Conservation (phyloP, 2,888 invertebrate genomes). For the Andricus curvator region DNA sequence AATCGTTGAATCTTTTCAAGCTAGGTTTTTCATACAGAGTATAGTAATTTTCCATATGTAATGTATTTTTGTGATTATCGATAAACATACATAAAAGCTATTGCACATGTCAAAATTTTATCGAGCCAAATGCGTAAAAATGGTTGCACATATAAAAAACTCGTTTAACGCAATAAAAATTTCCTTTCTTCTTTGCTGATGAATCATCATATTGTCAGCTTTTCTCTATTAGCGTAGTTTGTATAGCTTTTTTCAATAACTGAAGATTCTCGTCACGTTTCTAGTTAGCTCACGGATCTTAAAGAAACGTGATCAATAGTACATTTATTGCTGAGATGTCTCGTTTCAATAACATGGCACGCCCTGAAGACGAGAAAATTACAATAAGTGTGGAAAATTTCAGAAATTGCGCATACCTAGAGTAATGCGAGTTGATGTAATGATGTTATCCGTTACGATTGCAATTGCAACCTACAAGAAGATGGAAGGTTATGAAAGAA, state of each 20-base stretch:
- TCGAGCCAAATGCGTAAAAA: too few species aligned
- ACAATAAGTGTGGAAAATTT: constrained; percentile 34
- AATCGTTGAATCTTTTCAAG: neutral
- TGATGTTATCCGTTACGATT: constrained; percentile 27
- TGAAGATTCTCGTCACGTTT: constrained; percentile 6
- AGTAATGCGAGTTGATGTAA: neutral
- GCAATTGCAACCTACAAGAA: neutral
- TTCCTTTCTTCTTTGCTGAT: neutral
- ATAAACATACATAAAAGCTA: neutral
- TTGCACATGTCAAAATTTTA: too few species aligned
- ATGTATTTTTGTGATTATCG: neutral
- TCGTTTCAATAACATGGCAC: constrained; percentile 2
- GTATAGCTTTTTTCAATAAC: neutral
- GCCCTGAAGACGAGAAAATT: constrained; percentile 29
- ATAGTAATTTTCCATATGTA: too few species aligned
- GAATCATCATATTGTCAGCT: neutral
- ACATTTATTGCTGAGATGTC: constrained; percentile 9
- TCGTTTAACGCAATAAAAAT: too few species aligned
- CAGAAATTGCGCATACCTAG: constrained; percentile 3
- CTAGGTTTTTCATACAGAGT: too few species aligned
- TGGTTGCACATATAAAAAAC: too few species aligned
- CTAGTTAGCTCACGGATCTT: constrained; percentile 1
- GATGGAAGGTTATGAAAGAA: constrained; percentile 12
- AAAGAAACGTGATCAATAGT: constrained; percentile 18
- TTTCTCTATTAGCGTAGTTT: neutral